Percentiles rank a stretch among this genome's conserved stretches.
These are phyloP conservation scores for Cavia porcellus DNA, from an alignment of 2,113 vertebrate genomes.

Conservation along the genomic window DNA sequence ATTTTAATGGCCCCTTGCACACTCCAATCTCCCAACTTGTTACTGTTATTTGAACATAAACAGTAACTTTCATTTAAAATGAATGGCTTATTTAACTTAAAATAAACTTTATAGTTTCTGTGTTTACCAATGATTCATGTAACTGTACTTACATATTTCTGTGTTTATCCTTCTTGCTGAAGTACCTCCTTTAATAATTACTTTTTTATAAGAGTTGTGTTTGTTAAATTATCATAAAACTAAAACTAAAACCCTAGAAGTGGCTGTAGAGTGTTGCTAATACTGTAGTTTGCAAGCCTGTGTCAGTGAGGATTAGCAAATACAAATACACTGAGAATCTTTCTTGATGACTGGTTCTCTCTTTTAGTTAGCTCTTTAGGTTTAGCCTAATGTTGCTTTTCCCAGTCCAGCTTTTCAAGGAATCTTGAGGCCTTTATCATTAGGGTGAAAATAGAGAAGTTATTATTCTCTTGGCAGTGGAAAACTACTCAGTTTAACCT, in stretches of 20 bases:
- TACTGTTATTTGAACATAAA: slow-evolving; percentile 20
- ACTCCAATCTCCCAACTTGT: neutral
- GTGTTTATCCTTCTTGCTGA: neutral
- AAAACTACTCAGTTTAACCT: slow-evolving; percentile 10
- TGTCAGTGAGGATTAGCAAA: neutral
- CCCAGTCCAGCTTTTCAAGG: neutral
- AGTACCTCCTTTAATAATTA: neutral
- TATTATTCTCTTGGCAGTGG: neutral
- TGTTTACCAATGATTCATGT: neutral
- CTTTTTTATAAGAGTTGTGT: neutral
- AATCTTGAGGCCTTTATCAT: neutral
- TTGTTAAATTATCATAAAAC: slow-evolving; percentile 10
- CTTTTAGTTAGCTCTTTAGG: neutral
- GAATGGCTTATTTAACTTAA: neutral
- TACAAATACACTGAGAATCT: neutral
- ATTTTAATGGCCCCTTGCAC: neutral
- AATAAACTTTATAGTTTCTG: slow-evolving; percentile 20
- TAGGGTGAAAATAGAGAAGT: neutral
- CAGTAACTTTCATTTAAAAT: slow-evolving; percentile 27
- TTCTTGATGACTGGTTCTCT: neutral
- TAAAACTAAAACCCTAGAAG: neutral
- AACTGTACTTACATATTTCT: neutral
- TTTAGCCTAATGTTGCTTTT: neutral
- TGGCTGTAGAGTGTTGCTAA: neutral
- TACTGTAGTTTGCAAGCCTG: neutral